phyloP scores from a whole-genome alignment of 2,113 vertebrate species.

The Lophius piscatorius region DNA sequence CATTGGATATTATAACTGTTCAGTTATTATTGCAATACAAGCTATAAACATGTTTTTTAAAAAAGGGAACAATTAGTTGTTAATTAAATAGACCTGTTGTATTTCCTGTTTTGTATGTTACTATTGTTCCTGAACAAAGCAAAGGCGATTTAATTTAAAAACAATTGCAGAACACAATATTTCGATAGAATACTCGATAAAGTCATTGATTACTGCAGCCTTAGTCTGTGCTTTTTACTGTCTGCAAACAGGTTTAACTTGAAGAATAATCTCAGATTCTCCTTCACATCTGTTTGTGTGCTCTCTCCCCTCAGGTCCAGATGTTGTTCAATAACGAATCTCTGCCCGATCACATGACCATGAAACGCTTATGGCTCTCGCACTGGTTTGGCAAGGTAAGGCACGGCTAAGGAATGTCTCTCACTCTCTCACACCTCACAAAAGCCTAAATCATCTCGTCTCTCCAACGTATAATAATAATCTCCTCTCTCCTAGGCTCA shows the following conservation, averaged over 20 bases:
- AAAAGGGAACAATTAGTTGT: too few relatives aligned
- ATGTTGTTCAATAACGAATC: conserved; percentile 86
- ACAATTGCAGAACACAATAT: too few relatives aligned
- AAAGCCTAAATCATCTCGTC: neutral
- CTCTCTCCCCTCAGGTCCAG: conserved; percentile 78
- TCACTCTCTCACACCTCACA: conserved; percentile 27
- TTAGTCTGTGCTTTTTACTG: too few relatives aligned
- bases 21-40: too few relatives aligned
- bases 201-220: too few relatives aligned
- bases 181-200: too few relatives aligned
- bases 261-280: conserved; percentile 12
- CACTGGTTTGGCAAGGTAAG: conserved; percentile 86
- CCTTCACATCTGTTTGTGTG: conserved; percentile 46
- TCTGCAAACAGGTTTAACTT: neutral
- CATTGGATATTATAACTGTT: too few relatives aligned
- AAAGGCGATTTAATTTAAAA: too few relatives aligned
- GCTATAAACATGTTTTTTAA: too few relatives aligned
- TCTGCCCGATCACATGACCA: conserved; percentile 86
- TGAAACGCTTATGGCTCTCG: conserved; percentile 84
- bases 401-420: conserved; percentile 25
- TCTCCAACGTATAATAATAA: neutral
- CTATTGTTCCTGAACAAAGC: too few relatives aligned
- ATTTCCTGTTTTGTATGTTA: too few relatives aligned
- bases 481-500: conserved; percentile 70
- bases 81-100: too few relatives aligned